Evolutionary conservation across 92 coral and sea anemone genomes (phyloP).

Genomic region (Scolanthus callimorphus): DNA sequence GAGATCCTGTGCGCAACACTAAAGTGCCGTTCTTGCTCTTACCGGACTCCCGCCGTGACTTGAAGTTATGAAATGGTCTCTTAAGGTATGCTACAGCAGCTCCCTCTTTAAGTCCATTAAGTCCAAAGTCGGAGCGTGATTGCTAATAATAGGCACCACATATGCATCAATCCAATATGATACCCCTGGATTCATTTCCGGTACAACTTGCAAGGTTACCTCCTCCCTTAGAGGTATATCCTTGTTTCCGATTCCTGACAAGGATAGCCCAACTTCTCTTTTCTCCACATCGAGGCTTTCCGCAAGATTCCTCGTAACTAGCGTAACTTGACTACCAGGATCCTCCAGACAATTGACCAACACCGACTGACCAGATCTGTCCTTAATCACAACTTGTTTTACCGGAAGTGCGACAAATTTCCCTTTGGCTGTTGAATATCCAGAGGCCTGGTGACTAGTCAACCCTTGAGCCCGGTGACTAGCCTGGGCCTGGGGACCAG

Average conservation of each 20-base stretch:
- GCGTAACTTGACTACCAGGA: conserved; percentile 8
- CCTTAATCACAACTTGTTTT: neutral
- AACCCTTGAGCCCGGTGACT: no score
- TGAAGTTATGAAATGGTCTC: no score
- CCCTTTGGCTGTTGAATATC: neutral
- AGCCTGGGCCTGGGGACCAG: no score
- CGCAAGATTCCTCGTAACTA: neutral
- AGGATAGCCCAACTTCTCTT: neutral
- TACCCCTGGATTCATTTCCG: no score
- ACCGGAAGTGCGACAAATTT: conserved; percentile 2
- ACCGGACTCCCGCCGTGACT: no score
- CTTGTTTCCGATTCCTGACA: conserved; percentile 6
- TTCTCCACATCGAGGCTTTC: conserved; percentile 4
- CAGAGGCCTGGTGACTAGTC: neutral
- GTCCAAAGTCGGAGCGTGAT: no score
- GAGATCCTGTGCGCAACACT: no score
- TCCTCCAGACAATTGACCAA: conserved; percentile 9
- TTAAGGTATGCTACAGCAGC: no score
- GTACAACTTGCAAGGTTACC: neutral
- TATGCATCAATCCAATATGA: no score
- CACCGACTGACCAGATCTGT: neutral
- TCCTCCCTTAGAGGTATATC: neutral
- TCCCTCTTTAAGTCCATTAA: no score
- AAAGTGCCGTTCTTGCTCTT: no score
- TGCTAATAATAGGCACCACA: no score